These are phyloP conservation scores for Nymphicus hollandicus DNA, from an alignment of 2,113 vertebrate species.

Conservation along the genomic window DNA sequence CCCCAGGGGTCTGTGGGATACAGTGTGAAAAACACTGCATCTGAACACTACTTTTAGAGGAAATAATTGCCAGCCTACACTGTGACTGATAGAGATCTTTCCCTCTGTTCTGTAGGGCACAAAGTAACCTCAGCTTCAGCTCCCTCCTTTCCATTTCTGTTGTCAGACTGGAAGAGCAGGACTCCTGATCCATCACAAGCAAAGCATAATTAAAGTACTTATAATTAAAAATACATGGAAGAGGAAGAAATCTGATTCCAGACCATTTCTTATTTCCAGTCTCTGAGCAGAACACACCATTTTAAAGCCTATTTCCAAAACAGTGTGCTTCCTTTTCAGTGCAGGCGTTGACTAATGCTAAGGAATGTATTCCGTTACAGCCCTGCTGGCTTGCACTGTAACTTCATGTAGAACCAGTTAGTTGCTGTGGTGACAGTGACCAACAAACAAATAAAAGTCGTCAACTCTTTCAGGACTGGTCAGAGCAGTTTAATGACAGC, in stretches of 20 bases:
- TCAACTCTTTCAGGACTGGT: slow-evolving; percentile 58
- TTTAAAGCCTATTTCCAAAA: slow-evolving; percentile 69
- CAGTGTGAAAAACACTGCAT: not conserved
- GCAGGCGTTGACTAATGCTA: slow-evolving; percentile 71
- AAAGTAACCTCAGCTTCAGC: not conserved
- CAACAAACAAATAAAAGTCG: slow-evolving; percentile 71
- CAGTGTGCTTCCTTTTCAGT: slow-evolving; percentile 72
- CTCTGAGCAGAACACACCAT: slow-evolving; percentile 26
- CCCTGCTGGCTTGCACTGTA: slow-evolving; percentile 65
- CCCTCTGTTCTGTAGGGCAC: not conserved
- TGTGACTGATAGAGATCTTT: not conserved
- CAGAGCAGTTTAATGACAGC: slow-evolving; percentile 20
- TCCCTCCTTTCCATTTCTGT: not conserved
- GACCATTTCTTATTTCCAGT: slow-evolving; percentile 51
- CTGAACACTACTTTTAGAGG: not conserved
- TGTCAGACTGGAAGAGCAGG: not conserved
- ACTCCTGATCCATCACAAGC: not conserved
- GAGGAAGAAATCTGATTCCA: slow-evolving; percentile 14
- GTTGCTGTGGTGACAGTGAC: slow-evolving; percentile 64
- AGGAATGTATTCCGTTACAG: slow-evolving; percentile 85
- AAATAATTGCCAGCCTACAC: not conserved
- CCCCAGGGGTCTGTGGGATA: not conserved
- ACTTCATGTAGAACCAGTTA: slow-evolving; percentile 68
- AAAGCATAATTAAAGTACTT: not conserved
- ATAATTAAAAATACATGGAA: slow-evolving; percentile 2